Evolutionary conservation across 2,797 vertebrate genomes (phyloP).

Genomic region (Liasis olivaceus): DNA sequence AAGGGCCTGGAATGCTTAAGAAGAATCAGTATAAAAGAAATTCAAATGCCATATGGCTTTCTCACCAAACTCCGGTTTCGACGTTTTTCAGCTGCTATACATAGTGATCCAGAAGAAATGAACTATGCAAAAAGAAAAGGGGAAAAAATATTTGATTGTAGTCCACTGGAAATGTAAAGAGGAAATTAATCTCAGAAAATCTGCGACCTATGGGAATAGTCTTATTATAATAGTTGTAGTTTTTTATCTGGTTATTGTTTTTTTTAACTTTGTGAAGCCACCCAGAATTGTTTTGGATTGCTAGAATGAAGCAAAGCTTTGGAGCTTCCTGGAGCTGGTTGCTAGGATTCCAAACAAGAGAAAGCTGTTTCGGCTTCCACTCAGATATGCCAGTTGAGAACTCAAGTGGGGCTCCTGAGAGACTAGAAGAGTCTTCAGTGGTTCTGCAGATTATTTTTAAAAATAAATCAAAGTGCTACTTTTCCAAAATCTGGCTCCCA

Average conservation of each 20-base stretch:
- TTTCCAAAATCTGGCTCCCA: neutral
- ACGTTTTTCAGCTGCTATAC: neutral
- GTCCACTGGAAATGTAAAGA: neutral
- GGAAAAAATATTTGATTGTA: neutral
- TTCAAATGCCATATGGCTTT: neutral
- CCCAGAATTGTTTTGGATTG: neutral
- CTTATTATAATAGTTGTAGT: neutral
- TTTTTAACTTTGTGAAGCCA: neutral
- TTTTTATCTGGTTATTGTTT: too few relatives aligned
- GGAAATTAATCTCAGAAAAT: neutral
- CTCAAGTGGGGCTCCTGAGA: too few relatives aligned
- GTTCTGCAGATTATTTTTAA: neutral
- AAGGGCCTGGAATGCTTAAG: neutral
- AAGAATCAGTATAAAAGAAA: neutral
- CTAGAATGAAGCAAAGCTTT: neutral
- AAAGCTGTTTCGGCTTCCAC: neutral
- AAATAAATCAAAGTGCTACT: neutral
- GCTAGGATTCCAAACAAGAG: neutral
- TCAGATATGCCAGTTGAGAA: neutral
- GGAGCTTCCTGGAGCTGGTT: neutral
- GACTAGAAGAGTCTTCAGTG: neutral
- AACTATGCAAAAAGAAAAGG: neutral
- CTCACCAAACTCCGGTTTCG: neutral
- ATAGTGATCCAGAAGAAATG: constrained; percentile 17
- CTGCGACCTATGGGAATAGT: neutral